Base-by-base conservation (phyloP, 2,888 invertebrate genomes). In the Stictocephala bisonia region DNA sequence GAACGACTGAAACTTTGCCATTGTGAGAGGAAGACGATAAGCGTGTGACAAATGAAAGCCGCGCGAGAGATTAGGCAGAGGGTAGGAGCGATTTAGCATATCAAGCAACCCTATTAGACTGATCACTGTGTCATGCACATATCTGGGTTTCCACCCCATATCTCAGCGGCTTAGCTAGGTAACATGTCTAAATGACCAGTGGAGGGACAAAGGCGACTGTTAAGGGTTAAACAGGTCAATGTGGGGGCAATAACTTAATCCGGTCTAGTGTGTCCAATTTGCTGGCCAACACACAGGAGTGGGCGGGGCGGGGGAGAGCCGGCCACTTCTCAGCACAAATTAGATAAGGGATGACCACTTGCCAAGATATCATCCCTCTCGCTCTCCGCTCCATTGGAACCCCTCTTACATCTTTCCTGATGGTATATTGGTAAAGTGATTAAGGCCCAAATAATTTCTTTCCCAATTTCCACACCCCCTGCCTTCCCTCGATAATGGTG, bases 391-490 rank as follows among this genome's bases (percentile, higher is more conserved):
- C 50, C 60, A 66, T 73, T 73, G 58, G 72, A 53, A 35, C 7
- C 56, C 40, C 41, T 50, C 35, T 26, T 48, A 64, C 58, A 24
- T 68, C 40, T 64, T 64, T 44, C 66, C 50, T 71, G 72, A 71
- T 74, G 76, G 71, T 74, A 67, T 76, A 76, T 76, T 74, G 76
- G 76, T 76, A 76, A 76, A 76, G 76, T 74, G 76, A 76, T 76
- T 76, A 76, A 71, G 76, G 76, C 66, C 41, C 18, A 44, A 69
- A 68, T 56, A 64, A 48, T 71, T 75, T 73, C 69, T 73, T 75
- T 73, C 71, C 74, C 18, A 35, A 35, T 35, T 35, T 35, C 35
- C 7, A 35, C 35, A 13, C 13, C 35, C 35, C 35, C 35, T 35
- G 35, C 7, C 13, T 35, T 35, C 35, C n/a, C n/a, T n/a, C n/a